Percentiles rank a stretch among this genome's conserved stretches.
Conservation (phyloP, 2,113 vertebrate genomes). For the Ramphastos sulfuratus region DNA sequence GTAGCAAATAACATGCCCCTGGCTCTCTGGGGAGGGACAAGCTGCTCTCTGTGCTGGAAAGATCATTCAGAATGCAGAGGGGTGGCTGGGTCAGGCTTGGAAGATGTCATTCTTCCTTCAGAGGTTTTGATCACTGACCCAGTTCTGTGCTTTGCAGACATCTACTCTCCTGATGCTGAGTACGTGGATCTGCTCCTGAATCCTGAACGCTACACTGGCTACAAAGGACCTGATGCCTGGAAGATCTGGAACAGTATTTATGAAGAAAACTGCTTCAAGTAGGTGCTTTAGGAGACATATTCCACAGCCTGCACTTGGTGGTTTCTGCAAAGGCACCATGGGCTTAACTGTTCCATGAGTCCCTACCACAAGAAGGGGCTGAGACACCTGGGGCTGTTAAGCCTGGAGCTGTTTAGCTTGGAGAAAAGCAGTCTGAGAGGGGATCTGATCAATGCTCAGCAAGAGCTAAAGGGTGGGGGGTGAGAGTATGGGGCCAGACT, state of each 20-base stretch:
- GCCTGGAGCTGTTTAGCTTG: not conserved
- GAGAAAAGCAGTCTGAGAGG: not conserved
- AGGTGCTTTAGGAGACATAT: constrained; percentile 28
- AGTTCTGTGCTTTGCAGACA: constrained; percentile 62
- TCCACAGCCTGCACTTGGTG: not conserved
- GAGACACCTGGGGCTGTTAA: not conserved
- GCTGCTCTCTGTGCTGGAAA: not conserved
- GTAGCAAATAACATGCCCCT: no score
- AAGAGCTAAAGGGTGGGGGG: no score
- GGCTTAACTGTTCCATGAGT: not conserved
- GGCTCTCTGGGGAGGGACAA: not conserved
- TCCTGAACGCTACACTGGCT: constrained; percentile 82
- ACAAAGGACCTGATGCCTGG: constrained; percentile 81
- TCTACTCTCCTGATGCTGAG: constrained; percentile 79
- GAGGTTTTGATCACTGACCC: not conserved
- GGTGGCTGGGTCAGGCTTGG: not conserved
- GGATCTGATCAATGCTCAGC: no score
- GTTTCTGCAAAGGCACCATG: not conserved
- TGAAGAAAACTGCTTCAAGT: constrained; percentile 87
- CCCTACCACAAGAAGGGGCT: not conserved
- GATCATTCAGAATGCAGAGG: not conserved
- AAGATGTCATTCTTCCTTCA: not conserved
- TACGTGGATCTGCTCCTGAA: constrained; percentile 83
- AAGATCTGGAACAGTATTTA: constrained; percentile 86
- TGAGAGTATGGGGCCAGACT: no score